Evolutionary conservation across 2,888 invertebrate species (phyloP).

Genomic region (Acrocyrtus sp.): DNA sequence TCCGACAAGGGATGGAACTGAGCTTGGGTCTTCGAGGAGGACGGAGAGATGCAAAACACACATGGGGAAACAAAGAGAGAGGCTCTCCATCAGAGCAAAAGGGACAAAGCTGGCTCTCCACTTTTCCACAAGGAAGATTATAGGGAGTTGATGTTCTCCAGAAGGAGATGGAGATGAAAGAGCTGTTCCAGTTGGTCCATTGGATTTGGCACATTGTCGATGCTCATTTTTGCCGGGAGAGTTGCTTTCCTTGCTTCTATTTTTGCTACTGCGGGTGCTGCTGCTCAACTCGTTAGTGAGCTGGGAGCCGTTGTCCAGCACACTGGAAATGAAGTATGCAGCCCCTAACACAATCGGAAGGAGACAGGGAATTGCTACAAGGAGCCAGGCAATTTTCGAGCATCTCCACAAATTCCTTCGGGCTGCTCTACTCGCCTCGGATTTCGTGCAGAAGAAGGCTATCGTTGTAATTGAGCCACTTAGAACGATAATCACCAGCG

Average conservation of each 20-base stretch:
- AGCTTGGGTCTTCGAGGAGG: slow-evolving; percentile 42
- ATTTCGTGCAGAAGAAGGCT: slow-evolving; percentile 30
- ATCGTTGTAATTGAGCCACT: slow-evolving; percentile 40
- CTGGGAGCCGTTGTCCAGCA: slow-evolving; percentile 15
- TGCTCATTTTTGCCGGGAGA: slow-evolving; percentile 22
- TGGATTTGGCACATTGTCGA: slow-evolving; percentile 40
- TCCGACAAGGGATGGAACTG: slow-evolving; percentile 37
- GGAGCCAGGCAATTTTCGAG: slow-evolving; percentile 45
- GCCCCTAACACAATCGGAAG: slow-evolving; percentile 29
- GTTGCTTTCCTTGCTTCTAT: not conserved
- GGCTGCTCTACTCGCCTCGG: not conserved
- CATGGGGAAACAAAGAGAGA: slow-evolving; percentile 46
- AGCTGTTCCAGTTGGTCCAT: slow-evolving; percentile 22
- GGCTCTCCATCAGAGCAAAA: slow-evolving; percentile 37
- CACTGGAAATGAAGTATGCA: slow-evolving; percentile 28
- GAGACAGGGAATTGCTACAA: slow-evolving; percentile 41
- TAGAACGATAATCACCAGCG: slow-evolving; percentile 34
- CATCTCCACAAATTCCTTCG: slow-evolving; percentile 31
- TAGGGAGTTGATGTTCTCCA: too few species aligned
- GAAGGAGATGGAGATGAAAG: not conserved
- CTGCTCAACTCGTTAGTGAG: slow-evolving; percentile 8
- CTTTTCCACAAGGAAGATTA: not conserved
- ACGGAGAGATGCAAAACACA: slow-evolving; percentile 36
- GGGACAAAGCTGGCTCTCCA: slow-evolving; percentile 2
- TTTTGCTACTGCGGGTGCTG: not conserved